Percentiles rank a stretch among this genome's conserved stretches.
These are phyloP conservation scores for Cheirogaleus major DNA, from an alignment of 2,797 vertebrate species.

Conservation along the genomic window DNA sequence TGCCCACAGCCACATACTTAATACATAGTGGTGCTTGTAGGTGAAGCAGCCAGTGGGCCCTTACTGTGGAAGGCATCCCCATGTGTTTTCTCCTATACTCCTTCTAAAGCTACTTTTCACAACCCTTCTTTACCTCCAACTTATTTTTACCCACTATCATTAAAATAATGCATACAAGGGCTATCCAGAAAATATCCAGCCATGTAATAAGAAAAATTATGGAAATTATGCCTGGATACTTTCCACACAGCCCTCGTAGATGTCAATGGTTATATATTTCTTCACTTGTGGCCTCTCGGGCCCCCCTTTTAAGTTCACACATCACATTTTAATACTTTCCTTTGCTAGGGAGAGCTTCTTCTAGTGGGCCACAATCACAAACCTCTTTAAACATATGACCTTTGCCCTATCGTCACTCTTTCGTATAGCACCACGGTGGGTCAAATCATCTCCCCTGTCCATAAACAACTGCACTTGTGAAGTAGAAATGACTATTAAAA, in stretches of 20 bases:
- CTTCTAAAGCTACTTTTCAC: not conserved
- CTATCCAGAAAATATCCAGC: too few species aligned
- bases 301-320: slow-evolving; percentile 38
- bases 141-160: not conserved
- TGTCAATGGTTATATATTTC: not conserved
- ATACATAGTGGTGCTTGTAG: not conserved
- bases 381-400: slow-evolving; percentile 55
- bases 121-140: not conserved
- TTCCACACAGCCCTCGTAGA: not conserved
- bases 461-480: slow-evolving; percentile 65
- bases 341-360: slow-evolving; percentile 6
- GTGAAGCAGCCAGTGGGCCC: not conserved
- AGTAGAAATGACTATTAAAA: slow-evolving; percentile 57
- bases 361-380: not conserved
- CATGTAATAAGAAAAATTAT: too few species aligned
- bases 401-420: slow-evolving; percentile 17
- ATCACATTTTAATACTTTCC: not conserved
- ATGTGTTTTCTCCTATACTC: not conserved
- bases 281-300: not conserved
- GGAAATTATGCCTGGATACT: too few species aligned
- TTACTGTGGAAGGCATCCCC: not conserved
- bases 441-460: slow-evolving; percentile 72
- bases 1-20: not conserved
- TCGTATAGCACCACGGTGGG: slow-evolving; percentile 17
- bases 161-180: not conserved